phyloP scores from a whole-genome alignment of 2,113 vertebrate genomes.

The Phoenicopterus ruber region DNA sequence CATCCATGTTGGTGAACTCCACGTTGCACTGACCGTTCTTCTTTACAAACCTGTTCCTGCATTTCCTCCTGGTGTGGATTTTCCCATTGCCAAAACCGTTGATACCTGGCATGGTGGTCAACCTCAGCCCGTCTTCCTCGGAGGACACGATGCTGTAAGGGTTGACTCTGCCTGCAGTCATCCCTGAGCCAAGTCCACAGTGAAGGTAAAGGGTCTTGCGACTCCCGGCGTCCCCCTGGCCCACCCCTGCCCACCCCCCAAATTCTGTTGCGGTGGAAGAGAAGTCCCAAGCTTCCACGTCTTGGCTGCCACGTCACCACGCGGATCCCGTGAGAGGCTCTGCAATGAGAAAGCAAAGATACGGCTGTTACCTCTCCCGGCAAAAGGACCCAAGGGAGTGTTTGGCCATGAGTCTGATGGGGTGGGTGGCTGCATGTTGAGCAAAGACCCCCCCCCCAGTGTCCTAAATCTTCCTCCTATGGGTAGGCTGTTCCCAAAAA shows the following conservation, averaged over 20 bases:
- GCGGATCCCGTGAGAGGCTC: not conserved
- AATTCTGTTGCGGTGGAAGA: not conserved
- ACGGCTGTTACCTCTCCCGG: not conserved
- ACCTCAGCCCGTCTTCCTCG: constrained; percentile 88
- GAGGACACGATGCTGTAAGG: constrained; percentile 89
- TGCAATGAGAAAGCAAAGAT: constrained; percentile 64
- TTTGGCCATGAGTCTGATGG: not conserved
- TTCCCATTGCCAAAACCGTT: constrained; percentile 95
- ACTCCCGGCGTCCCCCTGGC: not conserved
- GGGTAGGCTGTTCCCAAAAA: not conserved
- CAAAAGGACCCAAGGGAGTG: not conserved
- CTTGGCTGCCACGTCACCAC: constrained; percentile 34
- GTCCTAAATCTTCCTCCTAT: not conserved
- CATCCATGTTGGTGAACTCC: constrained; percentile 93
- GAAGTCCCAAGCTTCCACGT: constrained; percentile 46
- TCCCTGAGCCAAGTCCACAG: constrained; percentile 76
- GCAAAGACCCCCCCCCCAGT: not conserved
- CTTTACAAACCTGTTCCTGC: constrained; percentile 89
- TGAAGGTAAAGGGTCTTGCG: constrained; percentile 5
- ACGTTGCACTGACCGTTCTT: constrained; percentile 94
- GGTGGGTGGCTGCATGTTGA: not conserved
- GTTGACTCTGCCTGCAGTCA: constrained; percentile 86
- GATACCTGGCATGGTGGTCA: constrained; percentile 89
- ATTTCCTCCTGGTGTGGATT: constrained; percentile 89
- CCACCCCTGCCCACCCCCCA: constrained; percentile 57